A percentile compares a stretch with the other conserved stretches of the same genome.
Evolutionary conservation across 2,888 invertebrate genomes (phyloP).

Genomic region (Sminthurinus aureus): DNA sequence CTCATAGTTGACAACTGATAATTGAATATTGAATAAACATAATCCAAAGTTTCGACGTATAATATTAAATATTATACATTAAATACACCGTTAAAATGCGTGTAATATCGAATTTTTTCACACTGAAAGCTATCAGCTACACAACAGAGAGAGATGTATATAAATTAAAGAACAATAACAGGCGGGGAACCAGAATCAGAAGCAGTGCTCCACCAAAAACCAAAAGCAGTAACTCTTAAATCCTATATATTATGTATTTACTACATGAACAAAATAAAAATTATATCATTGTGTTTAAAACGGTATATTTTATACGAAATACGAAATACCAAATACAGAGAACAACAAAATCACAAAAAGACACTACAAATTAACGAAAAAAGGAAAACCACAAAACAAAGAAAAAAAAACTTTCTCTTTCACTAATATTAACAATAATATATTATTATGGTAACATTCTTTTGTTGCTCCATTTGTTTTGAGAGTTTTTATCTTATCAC

Average conservation of each 20-base stretch:
- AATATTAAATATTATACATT: not conserved
- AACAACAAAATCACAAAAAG: not conserved
- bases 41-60: too few relatives aligned
- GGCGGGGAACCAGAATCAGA: conserved; percentile 6
- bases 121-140: conserved; percentile 37
- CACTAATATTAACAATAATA: too few relatives aligned
- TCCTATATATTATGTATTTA: not conserved
- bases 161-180: not conserved
- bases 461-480: too few relatives aligned
- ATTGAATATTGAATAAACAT: too few relatives aligned
- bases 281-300: too few relatives aligned
- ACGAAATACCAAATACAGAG: not conserved
- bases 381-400: not conserved
- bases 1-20: too few relatives aligned
- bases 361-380: not conserved
- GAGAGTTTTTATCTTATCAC: too few relatives aligned
- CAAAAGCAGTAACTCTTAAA: not conserved
- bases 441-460: too few relatives aligned
- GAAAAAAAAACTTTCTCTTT: not conserved
- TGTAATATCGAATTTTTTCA: not conserved
- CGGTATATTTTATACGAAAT: too few relatives aligned
- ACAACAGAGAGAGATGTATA: conserved; percentile 22
- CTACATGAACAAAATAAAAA: not conserved
- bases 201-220: not conserved
- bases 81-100: not conserved